Base-by-base conservation (phyloP, 2,888 invertebrate species). In the Oscheius myriophilus region DNA sequence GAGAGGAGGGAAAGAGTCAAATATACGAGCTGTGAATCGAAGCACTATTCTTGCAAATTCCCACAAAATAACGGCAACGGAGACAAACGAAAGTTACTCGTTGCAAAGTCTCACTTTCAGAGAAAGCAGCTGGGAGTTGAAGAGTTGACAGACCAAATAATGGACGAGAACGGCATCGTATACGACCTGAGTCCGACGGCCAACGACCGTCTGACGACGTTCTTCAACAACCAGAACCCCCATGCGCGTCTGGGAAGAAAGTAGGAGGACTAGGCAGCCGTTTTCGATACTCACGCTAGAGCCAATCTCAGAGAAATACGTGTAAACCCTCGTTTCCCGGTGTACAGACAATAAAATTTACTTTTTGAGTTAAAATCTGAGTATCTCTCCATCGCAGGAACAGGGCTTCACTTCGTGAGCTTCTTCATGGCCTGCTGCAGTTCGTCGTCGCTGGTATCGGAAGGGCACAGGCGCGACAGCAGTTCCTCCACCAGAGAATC, bases 91-190 rank as follows among this genome's bases (percentile, higher is more conserved):
- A n/a, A n/a, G n/a, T n/a, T n/a, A n/a, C 33, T 6, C 33, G 3
- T 33, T 33, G 3, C 33, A 33, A 3, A 6, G 9, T 33, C 9
- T 33, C 33, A 21, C 16, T 70, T 76, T 67, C 69, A 76, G 76
- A 69, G 71, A 70, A 73, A 73, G 53, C 75, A 77, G 64, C 67
- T 77, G 64, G 72, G 72, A 39, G 71, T 72, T 53, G 71, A 73
- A 49, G 68, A 69, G 58, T 58, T 74, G 16, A 71, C 75, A 7
- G 74, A 77, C 66, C 77, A 77, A 63, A 71, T 77, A 33, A 75
- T 77, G 75, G 77, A 77, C 39, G 77, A 77, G 45, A 77, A 77
- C 42, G 77, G 77, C 51, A 69, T 77, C 21, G 73, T 77, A 26
- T 77, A 77, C 49, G 75, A 77, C 54, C 70, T 77, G 69, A 73